These are phyloP conservation scores for Pseudoips prasinana DNA, from an alignment of 2,888 invertebrate genomes.

Conservation along the genomic window DNA sequence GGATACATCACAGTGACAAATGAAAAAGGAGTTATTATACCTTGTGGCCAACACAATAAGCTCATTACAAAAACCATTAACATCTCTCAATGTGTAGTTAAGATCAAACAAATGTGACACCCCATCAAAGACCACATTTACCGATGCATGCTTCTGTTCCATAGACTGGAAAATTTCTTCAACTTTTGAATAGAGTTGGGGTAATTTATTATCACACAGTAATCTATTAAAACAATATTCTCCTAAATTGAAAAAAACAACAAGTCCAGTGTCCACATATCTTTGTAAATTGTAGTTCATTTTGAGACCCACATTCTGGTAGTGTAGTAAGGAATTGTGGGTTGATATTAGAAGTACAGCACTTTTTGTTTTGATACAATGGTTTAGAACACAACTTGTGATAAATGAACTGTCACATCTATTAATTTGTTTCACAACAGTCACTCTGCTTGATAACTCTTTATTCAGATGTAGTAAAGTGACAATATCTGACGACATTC, in stretches of 20 bases:
- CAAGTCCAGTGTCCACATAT: conserved; percentile 56
- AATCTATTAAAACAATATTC: conserved; percentile 45
- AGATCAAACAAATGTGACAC: conserved; percentile 87
- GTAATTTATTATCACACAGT: conserved; percentile 47
- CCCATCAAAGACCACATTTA: conserved; percentile 87
- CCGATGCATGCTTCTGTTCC: conserved; percentile 54
- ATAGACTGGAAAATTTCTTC: conserved; percentile 58
- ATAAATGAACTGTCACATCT: conserved; percentile 88
- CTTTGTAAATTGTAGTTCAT: conserved; percentile 86
- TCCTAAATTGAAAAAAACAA: conserved; percentile 57
- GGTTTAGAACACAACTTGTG: conserved; percentile 84
- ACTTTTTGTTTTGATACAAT: conserved; percentile 82
- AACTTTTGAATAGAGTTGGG: conserved; percentile 62
- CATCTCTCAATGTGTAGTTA: conserved; percentile 74
- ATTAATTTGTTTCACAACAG: conserved; percentile 86
- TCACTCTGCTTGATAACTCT: conserved; percentile 76
- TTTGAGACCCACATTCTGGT: conserved; percentile 87
- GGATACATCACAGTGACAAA: conserved; percentile 82
- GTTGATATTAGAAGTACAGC: conserved; percentile 84
- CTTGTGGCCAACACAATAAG: conserved; percentile 58
- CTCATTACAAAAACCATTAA: conserved; percentile 74
- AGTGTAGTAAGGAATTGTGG: conserved; percentile 88
- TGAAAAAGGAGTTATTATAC: conserved; percentile 61
- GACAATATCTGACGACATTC: conserved; percentile 84
- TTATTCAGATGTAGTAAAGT: conserved; percentile 85